Evolutionary conservation across 2,797 vertebrate genomes (phyloP).

Genomic region (Platyrinchus mystaceus): DNA sequence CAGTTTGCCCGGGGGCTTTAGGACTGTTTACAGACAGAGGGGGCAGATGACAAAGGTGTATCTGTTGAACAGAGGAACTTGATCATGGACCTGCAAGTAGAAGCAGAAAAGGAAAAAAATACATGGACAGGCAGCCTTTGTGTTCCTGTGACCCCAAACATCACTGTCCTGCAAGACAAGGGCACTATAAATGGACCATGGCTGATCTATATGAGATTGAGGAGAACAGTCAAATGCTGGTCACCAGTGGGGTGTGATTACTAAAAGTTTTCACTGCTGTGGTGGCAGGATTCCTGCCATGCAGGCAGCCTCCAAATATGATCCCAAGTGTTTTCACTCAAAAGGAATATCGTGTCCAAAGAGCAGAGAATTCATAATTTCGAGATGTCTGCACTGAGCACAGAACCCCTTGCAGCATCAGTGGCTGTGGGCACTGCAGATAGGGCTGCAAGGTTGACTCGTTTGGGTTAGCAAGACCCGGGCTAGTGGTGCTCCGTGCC

Average conservation of each 20-base stretch:
- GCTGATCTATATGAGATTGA: accelerated
- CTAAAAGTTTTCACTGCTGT: not conserved
- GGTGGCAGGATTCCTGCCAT: not conserved
- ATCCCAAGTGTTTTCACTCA: not conserved
- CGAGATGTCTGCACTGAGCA: not conserved
- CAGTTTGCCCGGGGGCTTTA: not conserved
- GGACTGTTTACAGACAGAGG: not conserved
- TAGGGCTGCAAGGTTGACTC: not conserved
- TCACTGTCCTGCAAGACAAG: accelerated
- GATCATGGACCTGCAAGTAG: not conserved
- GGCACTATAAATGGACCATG: accelerated
- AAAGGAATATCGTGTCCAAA: not conserved
- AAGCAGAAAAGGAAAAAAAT: not conserved
- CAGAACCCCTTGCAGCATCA: not conserved
- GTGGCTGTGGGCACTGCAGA: not conserved
- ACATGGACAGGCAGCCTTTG: not conserved
- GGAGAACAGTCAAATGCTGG: not conserved
- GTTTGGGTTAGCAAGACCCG: not conserved
- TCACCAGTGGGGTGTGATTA: accelerated
- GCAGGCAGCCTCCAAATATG: accelerated
- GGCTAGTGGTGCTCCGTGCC: not conserved
- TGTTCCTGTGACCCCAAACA: not conserved
- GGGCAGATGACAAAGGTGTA: not conserved
- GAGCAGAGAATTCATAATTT: not conserved
- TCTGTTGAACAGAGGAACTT: not conserved